Evolutionary conservation across 2,888 invertebrate genomes (phyloP).

Genomic region (Chalcosyrphus nemorum): DNA sequence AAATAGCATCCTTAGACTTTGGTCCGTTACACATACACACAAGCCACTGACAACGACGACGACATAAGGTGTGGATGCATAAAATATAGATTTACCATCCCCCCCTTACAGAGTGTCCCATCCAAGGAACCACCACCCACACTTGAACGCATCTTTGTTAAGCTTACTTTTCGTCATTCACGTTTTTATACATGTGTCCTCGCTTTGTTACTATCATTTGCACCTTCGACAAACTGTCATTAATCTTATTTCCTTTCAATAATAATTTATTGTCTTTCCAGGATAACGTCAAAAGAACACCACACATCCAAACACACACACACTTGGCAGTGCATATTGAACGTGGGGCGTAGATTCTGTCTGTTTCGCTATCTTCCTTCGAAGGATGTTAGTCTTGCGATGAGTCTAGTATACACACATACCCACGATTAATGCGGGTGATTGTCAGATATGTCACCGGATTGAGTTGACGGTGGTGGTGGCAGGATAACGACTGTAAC

Average conservation of each 20-base stretch:
- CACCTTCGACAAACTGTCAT: slow-evolving; percentile 73
- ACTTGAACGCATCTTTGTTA: slow-evolving; percentile 54
- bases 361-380: background rate
- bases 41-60: background rate
- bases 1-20: slow-evolving; percentile 67
- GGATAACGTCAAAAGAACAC: slow-evolving; percentile 71
- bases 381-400: background rate
- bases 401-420: slow-evolving; percentile 11
- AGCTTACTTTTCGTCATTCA: slow-evolving; percentile 70
- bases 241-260: slow-evolving; percentile 73
- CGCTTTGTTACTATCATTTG: slow-evolving; percentile 73
- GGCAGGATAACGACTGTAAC: slow-evolving; percentile 69
- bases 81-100: slow-evolving; percentile 66
- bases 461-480: slow-evolving; percentile 13
- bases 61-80: slow-evolving; percentile 64
- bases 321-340: background rate
- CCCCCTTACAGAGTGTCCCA: background rate
- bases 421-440: slow-evolving; percentile 44
- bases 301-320: slow-evolving; percentile 28
- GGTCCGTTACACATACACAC: slow-evolving; percentile 44
- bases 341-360: slow-evolving; percentile 32
- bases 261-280: slow-evolving; percentile 72
- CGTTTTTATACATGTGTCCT: slow-evolving; percentile 67
- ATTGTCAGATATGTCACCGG: slow-evolving; percentile 46
- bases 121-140: background rate